Evolutionary conservation across 1,140 invertebrate species (phyloP), one percentile per base, ranked within the genome.

Genomic region (roundworm (Caenorhabditis elegans)): DNA sequence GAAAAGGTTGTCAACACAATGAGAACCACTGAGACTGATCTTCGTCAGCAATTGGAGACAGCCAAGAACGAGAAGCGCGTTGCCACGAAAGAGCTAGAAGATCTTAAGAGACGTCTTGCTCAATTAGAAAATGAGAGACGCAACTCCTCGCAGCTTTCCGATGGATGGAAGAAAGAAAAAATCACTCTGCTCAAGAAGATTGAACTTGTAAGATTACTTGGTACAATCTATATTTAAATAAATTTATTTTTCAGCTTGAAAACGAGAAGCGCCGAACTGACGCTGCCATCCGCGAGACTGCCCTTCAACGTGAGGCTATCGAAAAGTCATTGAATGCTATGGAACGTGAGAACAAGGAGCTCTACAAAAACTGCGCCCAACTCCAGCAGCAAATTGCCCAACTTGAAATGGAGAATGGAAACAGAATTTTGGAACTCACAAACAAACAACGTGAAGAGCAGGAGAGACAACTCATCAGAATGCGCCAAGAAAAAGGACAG

Each of bases 341-440:
- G 88, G 88, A 89, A 78, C 84, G 89, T 47, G 88, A 89, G 77
- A 89, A 89, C 70, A 81, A 88, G 47, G 88, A 90, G 77, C 81
- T 89, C 51, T 89, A 89, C 84, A 89, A 89, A 78, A 89, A 89
- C 76, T 89, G 88, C 80, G 87, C 88, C 13, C 88, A 89, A 81
- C 81, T 89, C 19, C 88, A 89, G 55, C 88, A 89, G 51, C 88
- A 89, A 75, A 89, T 89, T 43, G 88, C 88, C 5, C 88, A 89
- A 53, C 81, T 89, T 22, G 88, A 89, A 80, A 89, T 89, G 88
- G 88, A 89, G 28, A 89, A 89, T 76, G 88, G 88, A 6, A 89
- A 90, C 82, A 80, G 88, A 51, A 88, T 89, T 36, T 49, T 89
- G 11, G 88, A 89, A 43, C 80, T 89, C 24, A 90, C 88, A 13